Evolutionary conservation across 2,797 vertebrate species (phyloP), one percentile per base, ranked within the genome.

Genomic region (Forpus xanthops): DNA sequence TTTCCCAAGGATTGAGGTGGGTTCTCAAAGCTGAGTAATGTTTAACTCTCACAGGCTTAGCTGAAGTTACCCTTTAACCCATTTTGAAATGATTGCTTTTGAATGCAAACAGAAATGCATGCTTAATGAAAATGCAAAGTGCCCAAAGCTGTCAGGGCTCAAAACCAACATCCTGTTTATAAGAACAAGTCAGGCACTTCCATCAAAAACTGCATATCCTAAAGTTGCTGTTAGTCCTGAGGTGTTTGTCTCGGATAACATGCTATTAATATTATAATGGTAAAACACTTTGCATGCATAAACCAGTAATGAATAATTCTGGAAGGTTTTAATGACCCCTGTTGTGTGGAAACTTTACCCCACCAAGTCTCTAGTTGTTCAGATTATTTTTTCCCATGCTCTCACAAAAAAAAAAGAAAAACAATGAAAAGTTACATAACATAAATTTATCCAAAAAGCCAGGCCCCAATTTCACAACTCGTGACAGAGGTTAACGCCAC

Each of bases 401-500:
- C 14, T 25, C 53, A 37, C 19, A 12, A 45, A 49, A 24, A 47
- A 19, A 42, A 39, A 39, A 39, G 12, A 11, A 44, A 35, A 4
- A 3, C 2, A 25, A 5, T 0, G 12, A 39, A 24, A 24, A 18
- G 12, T 42, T 62, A 20, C 21, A 58, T 8, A 58, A 58, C 35
- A 10, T 4, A 27, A 12, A 44, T 9, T 30, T 73, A 17, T 5
- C 18, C 2, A 2, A 50, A 71, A 45, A 52, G 9, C 7, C 45
- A 15, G 19, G 11, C 9, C 17, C 33, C 3, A 16, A 5, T 53
- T 37, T 53, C 20, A 12, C 18, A 41, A 6, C 11, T 68, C 47
- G 4, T 0, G 0, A 2, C 0, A 0, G 8, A 66, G 44, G 31
- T 6, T 2, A 19, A 35, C 12, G 30, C 41, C 24, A 0, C 1